Base-by-base conservation (phyloP, 2,113 vertebrate genomes). In the Colaptes auratus region DNA sequence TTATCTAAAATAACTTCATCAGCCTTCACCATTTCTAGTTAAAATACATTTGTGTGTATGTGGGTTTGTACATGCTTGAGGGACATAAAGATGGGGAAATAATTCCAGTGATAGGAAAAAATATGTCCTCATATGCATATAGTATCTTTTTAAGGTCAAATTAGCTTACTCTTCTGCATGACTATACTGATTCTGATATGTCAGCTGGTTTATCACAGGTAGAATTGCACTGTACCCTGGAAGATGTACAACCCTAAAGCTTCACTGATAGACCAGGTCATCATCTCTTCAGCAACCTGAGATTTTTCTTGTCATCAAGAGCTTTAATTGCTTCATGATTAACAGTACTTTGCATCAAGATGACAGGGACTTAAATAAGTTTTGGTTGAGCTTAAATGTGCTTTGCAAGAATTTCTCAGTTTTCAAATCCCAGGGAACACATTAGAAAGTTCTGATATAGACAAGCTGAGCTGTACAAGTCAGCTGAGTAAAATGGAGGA, bases 381-480 rank as follows among this genome's bases (percentile, higher is more conserved):
- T 58, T 69, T 77, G 1, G 0, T 2, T 25, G 44, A 55, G n/a
- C 25, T 50, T 73, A 69, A 48, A 64, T n/a, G 1, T 55, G 5
- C n/a, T 81, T 36, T 76, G 15, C 9, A 50, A 35, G 12, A 53
- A 21, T 64, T 77, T 64, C 85, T 82, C 24, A 35, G 15, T 27
- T 69, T 74, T 69, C 25, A 64, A 18, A 64, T 46, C n/a, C 36
- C 30, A 69, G 35, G 31, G 17, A 82, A 4, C 7, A 23, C 28
- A 36, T 2, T n/a, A 24, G 42, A 66, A 92, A 59, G 23, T 9
- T 24, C 42, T 30, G 18, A 30, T 10, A 23, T 7, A 44, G 30
- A 25, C 6, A 28, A 79, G 14, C 6, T 23, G 35, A 39, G 16
- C 3, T 66, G 16, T 19, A 39, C 0, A 0, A 33, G 19, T 70